phyloP scores from a whole-genome alignment of 2,113 vertebrate species.

The Esox niger region DNA sequence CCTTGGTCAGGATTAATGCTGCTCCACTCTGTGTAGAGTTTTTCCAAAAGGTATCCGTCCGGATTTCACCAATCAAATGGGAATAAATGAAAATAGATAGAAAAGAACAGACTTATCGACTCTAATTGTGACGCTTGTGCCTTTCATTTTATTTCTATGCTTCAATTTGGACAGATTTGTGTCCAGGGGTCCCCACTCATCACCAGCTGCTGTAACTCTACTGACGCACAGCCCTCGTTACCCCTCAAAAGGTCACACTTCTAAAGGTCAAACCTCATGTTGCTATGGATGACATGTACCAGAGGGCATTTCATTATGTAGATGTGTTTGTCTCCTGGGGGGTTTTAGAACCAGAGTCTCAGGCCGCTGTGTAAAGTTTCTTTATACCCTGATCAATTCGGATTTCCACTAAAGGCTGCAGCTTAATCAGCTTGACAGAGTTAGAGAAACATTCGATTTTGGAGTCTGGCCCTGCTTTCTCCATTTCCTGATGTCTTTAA shows the following conservation, averaged over 20 bases:
- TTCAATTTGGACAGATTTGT: too few relatives aligned
- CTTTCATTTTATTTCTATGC: too few relatives aligned
- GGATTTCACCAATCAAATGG: too few relatives aligned
- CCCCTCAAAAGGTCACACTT: slow-evolving; percentile 10
- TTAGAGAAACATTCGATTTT: slow-evolving; percentile 24
- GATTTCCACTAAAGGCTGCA: too few relatives aligned
- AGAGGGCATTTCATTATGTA: slow-evolving; percentile 36
- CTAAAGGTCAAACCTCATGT: slow-evolving; percentile 54
- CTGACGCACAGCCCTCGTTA: slow-evolving; percentile 1
- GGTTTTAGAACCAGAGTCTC: not conserved
- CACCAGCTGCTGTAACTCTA: slow-evolving; percentile 8
- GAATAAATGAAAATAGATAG: too few relatives aligned
- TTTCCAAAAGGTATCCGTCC: too few relatives aligned
- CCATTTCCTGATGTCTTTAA: slow-evolving; percentile 55
- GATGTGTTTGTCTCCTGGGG: not conserved
- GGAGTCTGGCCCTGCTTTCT: slow-evolving; percentile 27
- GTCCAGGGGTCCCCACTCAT: not conserved
- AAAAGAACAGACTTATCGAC: too few relatives aligned
- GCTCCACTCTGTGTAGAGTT: not conserved
- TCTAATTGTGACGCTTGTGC: too few relatives aligned
- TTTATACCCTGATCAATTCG: too few relatives aligned
- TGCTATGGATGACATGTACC: slow-evolving; percentile 21
- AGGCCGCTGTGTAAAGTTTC: too few relatives aligned
- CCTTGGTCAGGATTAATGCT: too few relatives aligned
- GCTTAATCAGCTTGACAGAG: not conserved